phyloP scores from a whole-genome alignment of 2,888 invertebrate species.

The Pristionchus fissidentatus region DNA sequence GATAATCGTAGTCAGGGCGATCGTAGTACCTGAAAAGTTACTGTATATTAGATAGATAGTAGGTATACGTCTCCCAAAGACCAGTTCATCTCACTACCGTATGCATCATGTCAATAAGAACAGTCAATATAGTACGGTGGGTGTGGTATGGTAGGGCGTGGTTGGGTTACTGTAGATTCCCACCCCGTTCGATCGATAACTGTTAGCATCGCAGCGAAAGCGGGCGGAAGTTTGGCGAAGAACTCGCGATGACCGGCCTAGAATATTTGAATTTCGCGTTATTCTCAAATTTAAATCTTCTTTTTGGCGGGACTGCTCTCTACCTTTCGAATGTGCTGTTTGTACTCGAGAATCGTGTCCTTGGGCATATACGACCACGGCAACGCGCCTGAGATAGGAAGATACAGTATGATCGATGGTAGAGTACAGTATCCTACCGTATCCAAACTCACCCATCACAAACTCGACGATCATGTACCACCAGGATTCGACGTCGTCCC shows the following conservation, averaged over 20 bases:
- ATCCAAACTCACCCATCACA: slow-evolving; percentile 52
- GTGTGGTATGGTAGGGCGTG: too few relatives aligned
- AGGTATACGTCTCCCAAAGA: too few relatives aligned
- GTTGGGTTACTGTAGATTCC: background rate
- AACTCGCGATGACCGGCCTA: slow-evolving; percentile 55
- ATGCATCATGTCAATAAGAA: too few relatives aligned
- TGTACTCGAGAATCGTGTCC: slow-evolving; percentile 55
- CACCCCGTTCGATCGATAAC: slow-evolving; percentile 60
- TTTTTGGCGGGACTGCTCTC: slow-evolving; percentile 39
- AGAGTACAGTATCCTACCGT: background rate
- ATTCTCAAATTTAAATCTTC: slow-evolving; percentile 43
- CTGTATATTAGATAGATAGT: too few relatives aligned
- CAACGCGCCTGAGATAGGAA: slow-evolving; percentile 55
- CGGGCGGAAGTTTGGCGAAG: slow-evolving; percentile 61
- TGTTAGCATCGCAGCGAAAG: slow-evolving; percentile 62
- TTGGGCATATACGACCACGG: slow-evolving; percentile 65
- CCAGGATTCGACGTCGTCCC: slow-evolving; percentile 71
- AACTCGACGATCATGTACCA: slow-evolving; percentile 70
- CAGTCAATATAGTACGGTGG: too few relatives aligned
- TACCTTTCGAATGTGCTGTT: slow-evolving; percentile 53
- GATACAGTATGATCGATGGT: background rate
- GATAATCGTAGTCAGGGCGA: slow-evolving; percentile 61
- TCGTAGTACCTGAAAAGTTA: slow-evolving; percentile 62
- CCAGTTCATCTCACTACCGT: too few relatives aligned
- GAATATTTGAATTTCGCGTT: slow-evolving; percentile 54